These are phyloP conservation scores for Tretioscincus oriximinensis DNA, from an alignment of 2,113 vertebrate species.

Conservation along the genomic window DNA sequence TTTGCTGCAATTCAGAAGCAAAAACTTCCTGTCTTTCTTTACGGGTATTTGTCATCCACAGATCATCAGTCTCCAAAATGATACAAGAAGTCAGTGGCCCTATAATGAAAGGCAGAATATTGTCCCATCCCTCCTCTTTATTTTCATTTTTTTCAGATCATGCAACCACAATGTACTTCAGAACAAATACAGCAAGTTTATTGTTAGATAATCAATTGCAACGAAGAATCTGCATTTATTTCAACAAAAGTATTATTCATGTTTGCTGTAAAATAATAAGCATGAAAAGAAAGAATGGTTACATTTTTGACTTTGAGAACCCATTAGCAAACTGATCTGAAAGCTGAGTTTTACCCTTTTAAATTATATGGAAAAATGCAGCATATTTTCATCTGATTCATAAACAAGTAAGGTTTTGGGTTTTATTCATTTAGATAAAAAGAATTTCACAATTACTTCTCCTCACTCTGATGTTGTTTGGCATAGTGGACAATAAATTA, in stretches of 20 bases:
- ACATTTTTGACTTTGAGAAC: not conserved
- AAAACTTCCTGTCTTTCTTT: not conserved
- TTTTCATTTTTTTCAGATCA: not conserved
- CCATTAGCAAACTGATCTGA: not conserved
- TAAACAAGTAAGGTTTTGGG: not conserved
- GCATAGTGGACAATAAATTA: not conserved
- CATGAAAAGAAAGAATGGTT: not conserved
- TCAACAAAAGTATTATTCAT: not conserved
- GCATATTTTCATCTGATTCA: not conserved
- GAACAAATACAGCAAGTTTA: not conserved
- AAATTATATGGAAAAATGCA: not conserved
- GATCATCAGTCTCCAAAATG: not conserved
- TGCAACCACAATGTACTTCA: not conserved
- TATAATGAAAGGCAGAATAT: not conserved
- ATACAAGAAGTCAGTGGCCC: not conserved
- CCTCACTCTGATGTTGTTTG: not conserved
- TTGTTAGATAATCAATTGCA: slow-evolving; percentile 10
- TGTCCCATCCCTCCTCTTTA: too few species aligned
- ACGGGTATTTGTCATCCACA: not conserved
- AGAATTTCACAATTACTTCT: not conserved
- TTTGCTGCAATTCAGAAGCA: too few species aligned
- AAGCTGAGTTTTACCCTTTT: not conserved
- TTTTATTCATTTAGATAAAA: not conserved
- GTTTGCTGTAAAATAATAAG: not conserved
- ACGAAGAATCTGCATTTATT: slow-evolving; percentile 14